Evolutionary conservation across 2,797 vertebrate genomes (phyloP), one percentile per base, ranked within the genome.

Genomic region (Cirrhinus molitorella): DNA sequence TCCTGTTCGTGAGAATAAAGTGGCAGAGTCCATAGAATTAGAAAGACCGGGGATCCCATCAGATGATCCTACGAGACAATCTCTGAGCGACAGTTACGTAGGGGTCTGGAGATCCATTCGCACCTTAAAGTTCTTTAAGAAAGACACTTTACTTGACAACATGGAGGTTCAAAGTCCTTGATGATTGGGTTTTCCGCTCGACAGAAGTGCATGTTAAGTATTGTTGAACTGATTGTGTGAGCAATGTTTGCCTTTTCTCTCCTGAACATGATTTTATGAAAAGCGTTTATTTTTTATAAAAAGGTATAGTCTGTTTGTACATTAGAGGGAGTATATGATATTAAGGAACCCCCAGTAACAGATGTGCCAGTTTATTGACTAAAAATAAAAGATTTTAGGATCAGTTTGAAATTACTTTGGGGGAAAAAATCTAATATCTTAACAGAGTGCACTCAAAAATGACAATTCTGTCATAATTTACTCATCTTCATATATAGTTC

Each of bases 161-260:
- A 97, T 98, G 93, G 97, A 98, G 90, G 91, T 97, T 88, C 95
- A 97, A 90, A 98, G 96, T 90, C 98, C 97, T 17, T 99, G 90
- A 94, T 81, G 51, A 51, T 21, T 59, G 77, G 77, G 55, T 80
- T 67, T 79, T 16, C 61, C 16, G 57, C 8, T 86, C 66, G 34
- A 83, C 19, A 82, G 80, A 83, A 81, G 51, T 90, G 90, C 89
- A 90, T 90, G 91, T 80, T 59, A 51, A 79, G 76, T 82, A 76
- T 78, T 80, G 75, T 83, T 83, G 74, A 79, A 87, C 83, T 75
- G 87, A 80, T 79, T 9, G 25, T 67, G 76, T 86, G 87, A 89
- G 73, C 83, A 80, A 85, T 84, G 83, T 87, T 85, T 85, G 66
- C 68, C 70, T 85, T 57, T 79, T 80, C 76, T 84, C 25, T 37